Conservation (phyloP, 2,888 invertebrate genomes). For the Tethea ocularis region DNA sequence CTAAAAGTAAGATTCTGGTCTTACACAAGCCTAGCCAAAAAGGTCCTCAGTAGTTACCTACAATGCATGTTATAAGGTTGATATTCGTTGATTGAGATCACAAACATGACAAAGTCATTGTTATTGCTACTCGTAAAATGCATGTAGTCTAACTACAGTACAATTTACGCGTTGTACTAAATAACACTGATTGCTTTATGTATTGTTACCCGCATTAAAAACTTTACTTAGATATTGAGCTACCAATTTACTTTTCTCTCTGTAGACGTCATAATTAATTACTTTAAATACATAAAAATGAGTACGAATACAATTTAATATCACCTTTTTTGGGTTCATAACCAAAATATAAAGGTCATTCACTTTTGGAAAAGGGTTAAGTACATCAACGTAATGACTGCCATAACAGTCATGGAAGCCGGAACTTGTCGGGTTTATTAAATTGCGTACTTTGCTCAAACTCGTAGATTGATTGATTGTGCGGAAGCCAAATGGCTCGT, state of each 20-base stretch:
- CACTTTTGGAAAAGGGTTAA: neutral
- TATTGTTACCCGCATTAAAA: neutral
- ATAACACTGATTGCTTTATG: no score
- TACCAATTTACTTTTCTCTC: neutral
- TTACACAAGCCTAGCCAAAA: no score
- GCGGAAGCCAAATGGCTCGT: neutral
- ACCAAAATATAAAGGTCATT: neutral
- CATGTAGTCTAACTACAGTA: no score
- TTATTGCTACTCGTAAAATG: no score
- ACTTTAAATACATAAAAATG: neutral
- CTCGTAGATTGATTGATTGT: neutral
- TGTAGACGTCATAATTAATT: neutral
- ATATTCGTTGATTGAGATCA: no score
- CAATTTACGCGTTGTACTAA: neutral
- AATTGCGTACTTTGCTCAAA: neutral
- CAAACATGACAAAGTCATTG: no score
- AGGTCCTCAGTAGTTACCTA: no score
- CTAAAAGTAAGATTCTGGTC: no score
- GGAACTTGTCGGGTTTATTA: slow-evolving; percentile 2
- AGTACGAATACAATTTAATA: neutral
- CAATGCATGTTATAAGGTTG: no score
- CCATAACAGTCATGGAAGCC: neutral
- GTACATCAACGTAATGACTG: neutral
- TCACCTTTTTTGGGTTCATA: neutral
- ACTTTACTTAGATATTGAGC: no score